Evolutionary conservation across 1,140 invertebrate species (phyloP), one percentile per base, ranked within the genome.

Genomic region (Anastatus disparis): DNA sequence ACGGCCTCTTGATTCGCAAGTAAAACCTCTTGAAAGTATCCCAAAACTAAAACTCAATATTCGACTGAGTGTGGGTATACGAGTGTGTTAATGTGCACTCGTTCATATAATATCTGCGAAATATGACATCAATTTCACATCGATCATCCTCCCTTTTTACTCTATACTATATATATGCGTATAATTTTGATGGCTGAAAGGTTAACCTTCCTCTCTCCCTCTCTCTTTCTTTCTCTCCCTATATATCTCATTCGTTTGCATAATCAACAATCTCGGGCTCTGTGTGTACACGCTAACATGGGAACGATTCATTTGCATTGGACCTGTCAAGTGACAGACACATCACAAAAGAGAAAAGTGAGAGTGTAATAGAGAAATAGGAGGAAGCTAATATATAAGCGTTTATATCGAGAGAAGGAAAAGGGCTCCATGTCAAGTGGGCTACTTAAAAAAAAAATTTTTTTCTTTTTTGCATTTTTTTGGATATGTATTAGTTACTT

Each of bases 261-360:
- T 68, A 68, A 68, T 68, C 65, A 58, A 55, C 65, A 38, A 68
- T 66, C 63, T 53, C 62, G 29, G 6, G 13, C 26, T 29, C 27
- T 3, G 29, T 31, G 24, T 12, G 15, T 20, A 1, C 15, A 2
- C 26, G 48, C n/a, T n/a, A n/a, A n/a, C n/a, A n/a, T n/a, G n/a
- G n/a, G n/a, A n/a, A n/a, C 31, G 48, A 55, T 66, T 66, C 63
- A 66, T 66, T 66, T 66, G 50, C 63, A 66, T 66, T 29, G 48
- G 63, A n/a, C 48, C 50, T 31, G 62, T 53, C 62, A 63, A 63
- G 61, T 50, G 61, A 63, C 61, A 38, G 2, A 29, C 52, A 26
- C 52, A n/a, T n/a, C n/a, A n/a, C n/a, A n/a, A 24, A 6, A 20
- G 46, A 50, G 17, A 44, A 52, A 44, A 42, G n/a, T 24, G 69